These are phyloP conservation scores for Mesoclemmys tuberculata DNA, from an alignment of 2,113 vertebrate genomes.

Conservation along the genomic window DNA sequence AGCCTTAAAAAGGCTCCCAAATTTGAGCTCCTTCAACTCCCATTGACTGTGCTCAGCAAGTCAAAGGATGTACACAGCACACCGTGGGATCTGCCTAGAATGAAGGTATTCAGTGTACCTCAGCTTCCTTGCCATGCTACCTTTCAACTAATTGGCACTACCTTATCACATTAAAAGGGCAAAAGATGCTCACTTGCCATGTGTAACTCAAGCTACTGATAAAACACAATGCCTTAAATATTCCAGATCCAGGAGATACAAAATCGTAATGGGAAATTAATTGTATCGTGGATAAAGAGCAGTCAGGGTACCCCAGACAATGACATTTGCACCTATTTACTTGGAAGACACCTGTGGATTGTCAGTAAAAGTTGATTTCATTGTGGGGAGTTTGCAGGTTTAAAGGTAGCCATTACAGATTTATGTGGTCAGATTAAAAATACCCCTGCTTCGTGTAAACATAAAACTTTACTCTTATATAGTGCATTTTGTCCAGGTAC, in stretches of 20 bases:
- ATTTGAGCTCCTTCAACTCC: background rate
- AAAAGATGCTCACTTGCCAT: constrained; percentile 10
- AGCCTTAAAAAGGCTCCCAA: background rate
- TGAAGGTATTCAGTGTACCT: rapidly evolving
- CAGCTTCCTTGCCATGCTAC: background rate
- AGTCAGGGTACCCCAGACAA: background rate
- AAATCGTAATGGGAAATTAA: background rate
- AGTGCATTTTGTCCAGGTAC: background rate
- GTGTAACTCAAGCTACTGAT: constrained; percentile 5
- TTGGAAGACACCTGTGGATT: constrained; percentile 8
- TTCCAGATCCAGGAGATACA: background rate
- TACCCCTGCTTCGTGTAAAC: background rate
- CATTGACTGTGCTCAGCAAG: background rate
- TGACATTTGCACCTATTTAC: constrained; percentile 28
- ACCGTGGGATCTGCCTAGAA: background rate
- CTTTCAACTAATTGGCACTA: background rate
- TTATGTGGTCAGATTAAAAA: background rate
- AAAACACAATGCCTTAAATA: background rate
- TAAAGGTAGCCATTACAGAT: constrained; percentile 26
- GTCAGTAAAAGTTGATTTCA: constrained; percentile 37
- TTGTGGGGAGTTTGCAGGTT: constrained; percentile 28
- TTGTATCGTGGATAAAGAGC: background rate
- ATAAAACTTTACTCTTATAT: background rate
- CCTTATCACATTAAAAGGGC: background rate
- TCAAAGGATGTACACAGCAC: background rate